A percentile compares a stretch with the other conserved stretches of the same genome.
Conservation (phyloP, 2,888 invertebrate species). For the Horisme vitalbata region DNA sequence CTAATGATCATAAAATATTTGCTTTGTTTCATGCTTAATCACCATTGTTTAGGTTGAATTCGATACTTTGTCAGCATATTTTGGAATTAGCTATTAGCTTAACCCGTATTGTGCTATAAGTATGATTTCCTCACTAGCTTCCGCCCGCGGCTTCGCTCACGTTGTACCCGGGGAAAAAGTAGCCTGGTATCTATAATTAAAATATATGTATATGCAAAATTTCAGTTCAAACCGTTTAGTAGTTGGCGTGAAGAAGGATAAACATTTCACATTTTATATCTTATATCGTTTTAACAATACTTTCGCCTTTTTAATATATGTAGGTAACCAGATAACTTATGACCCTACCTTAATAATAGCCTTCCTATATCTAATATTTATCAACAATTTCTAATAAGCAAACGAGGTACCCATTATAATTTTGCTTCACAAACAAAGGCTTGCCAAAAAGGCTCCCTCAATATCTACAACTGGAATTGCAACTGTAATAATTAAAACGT, state of each 20-base stretch:
- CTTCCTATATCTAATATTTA: background rate
- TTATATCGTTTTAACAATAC: background rate
- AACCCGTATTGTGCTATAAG: too few relatives aligned
- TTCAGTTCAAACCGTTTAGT: too few relatives aligned
- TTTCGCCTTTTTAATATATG: too few relatives aligned
- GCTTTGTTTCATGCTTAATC: slow-evolving; percentile 7
- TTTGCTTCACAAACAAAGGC: slow-evolving; percentile 2
- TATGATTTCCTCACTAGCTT: too few relatives aligned
- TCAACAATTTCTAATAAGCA: background rate
- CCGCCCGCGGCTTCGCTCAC: too few relatives aligned
- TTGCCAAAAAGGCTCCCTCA: background rate
- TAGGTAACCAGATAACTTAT: background rate
- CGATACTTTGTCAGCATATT: background rate
- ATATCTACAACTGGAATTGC: slow-evolving; percentile 1
- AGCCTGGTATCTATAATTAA: too few relatives aligned
- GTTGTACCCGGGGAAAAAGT: too few relatives aligned
- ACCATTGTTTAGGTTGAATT: background rate
- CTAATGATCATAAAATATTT: slow-evolving; percentile 41
- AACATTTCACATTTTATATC: too few relatives aligned
- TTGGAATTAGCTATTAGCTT: too few relatives aligned
- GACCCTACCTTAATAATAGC: background rate
- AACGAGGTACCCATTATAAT: background rate
- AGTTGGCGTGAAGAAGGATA: too few relatives aligned
- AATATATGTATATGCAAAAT: too few relatives aligned
- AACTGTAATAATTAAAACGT: slow-evolving; percentile 14